Evolutionary conservation across 2,888 invertebrate species (phyloP).

Genomic region (Epistrophella euchroma): DNA sequence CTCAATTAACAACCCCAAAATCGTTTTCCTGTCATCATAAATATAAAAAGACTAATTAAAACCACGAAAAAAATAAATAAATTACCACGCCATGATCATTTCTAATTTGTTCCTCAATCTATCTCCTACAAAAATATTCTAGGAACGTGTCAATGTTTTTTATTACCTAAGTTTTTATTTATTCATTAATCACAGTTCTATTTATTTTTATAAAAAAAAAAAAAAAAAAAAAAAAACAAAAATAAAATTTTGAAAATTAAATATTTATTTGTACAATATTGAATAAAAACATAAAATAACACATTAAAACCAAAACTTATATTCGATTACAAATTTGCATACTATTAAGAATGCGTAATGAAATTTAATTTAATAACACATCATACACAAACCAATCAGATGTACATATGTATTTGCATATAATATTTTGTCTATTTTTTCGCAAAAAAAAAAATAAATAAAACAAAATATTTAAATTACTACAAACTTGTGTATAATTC

Average conservation of each 20-base stretch:
- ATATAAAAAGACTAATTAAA: not conserved
- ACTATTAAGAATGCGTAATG: conserved; percentile 57
- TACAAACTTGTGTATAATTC: conserved; percentile 10
- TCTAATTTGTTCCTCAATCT: not conserved
- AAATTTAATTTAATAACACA: conserved; percentile 46
- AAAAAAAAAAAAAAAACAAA: not conserved
- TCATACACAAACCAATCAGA: conserved; percentile 15
- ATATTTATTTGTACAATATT: conserved; percentile 42
- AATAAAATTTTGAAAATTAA: conserved; percentile 39
- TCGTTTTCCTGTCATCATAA: conserved; percentile 1
- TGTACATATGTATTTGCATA: not conserved
- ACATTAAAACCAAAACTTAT: conserved; percentile 16
- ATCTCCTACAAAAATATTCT: not conserved
- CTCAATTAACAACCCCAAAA: not conserved
- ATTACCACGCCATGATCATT: not conserved
- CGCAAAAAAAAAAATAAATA: not conserved
- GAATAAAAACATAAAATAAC: not conserved
- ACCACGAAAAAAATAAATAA: not conserved
- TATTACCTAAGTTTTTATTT: not conserved
- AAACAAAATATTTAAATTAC: not conserved
- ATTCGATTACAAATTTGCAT: conserved; percentile 65
- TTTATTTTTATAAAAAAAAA: not conserved
- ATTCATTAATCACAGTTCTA: not conserved
- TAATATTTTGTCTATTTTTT: not conserved
- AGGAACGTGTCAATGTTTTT: not conserved